These are phyloP conservation scores for Standfussiana lucernea DNA, from an alignment of 2,888 invertebrate species.

Conservation along the genomic window DNA sequence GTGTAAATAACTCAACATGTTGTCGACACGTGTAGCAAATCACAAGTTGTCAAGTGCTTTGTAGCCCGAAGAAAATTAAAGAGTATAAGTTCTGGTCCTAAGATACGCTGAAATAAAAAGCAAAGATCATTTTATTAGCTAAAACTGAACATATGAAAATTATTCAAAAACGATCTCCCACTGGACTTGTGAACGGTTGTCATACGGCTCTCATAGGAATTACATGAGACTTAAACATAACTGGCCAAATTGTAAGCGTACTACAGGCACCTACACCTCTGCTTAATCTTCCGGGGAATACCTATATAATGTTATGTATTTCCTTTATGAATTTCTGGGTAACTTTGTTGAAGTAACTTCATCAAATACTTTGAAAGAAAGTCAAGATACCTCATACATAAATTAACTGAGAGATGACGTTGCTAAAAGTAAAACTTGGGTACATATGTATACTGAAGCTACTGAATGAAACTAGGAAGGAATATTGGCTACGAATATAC, in stretches of 20 bases:
- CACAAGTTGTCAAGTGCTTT: neutral
- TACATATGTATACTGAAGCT: slow-evolving; percentile 45
- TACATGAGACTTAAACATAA: neutral
- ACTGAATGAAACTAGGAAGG: slow-evolving; percentile 19
- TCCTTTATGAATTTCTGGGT: neutral
- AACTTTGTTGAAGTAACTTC: slow-evolving; percentile 2
- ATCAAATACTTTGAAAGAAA: neutral
- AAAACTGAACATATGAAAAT: neutral
- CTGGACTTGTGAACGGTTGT: neutral
- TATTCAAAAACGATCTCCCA: neutral
- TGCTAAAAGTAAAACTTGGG: neutral
- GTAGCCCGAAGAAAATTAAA: neutral
- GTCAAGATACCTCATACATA: neutral
- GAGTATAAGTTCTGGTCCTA: neutral
- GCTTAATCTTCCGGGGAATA: neutral
- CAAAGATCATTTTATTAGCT: too few relatives aligned
- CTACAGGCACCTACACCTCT: neutral
- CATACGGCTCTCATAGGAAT: neutral
- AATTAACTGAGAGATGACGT: slow-evolving; percentile 4
- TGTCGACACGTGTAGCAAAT: neutral
- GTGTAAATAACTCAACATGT: slow-evolving; percentile 1
- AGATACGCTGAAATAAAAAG: neutral
- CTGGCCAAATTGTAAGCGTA: neutral
- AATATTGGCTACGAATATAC: slow-evolving; percentile 56
- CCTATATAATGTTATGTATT: neutral